Evolutionary conservation across 1,140 invertebrate genomes (phyloP).

Genomic region (Megalopta genalis): DNA sequence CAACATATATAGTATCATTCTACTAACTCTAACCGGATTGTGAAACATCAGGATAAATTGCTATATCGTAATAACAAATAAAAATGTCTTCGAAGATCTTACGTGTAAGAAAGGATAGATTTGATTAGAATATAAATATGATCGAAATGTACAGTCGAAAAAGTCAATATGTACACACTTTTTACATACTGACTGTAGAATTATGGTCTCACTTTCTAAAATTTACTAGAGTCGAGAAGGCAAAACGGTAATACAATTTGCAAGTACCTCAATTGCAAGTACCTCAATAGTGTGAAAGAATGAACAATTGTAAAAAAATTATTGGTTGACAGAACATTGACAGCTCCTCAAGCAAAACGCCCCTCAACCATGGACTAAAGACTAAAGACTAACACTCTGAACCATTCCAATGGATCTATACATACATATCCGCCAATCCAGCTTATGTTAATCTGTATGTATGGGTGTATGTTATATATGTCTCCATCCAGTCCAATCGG

Average conservation of each 20-base stretch:
- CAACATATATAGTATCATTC: slow-evolving; percentile 48
- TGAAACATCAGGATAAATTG: not conserved
- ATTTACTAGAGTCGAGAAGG: not conserved
- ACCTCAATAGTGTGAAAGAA: slow-evolving; percentile 21
- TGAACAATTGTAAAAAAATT: slow-evolving; percentile 8
- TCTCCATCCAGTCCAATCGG: not conserved
- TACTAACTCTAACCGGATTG: slow-evolving; percentile 33
- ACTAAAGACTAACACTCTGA: no score
- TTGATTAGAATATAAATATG: not conserved
- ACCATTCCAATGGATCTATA: not conserved
- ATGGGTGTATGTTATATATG: no score
- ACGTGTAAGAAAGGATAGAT: not conserved
- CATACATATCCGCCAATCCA: not conserved
- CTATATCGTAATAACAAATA: not conserved
- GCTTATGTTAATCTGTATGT: not conserved
- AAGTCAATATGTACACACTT: not conserved
- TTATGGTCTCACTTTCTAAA: not conserved
- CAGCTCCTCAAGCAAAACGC: slow-evolving; percentile 34
- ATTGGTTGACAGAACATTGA: slow-evolving; percentile 33
- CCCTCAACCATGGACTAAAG: slow-evolving; percentile 27
- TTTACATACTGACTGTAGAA: not conserved
- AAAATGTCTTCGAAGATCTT: not conserved
- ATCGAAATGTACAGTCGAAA: not conserved
- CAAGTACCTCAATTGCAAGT: not conserved
- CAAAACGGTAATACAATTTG: not conserved